Evolutionary conservation across 2,888 invertebrate species (phyloP), one percentile per base, ranked within the genome.

Genomic region (Thecocarcelia acutangulata): DNA sequence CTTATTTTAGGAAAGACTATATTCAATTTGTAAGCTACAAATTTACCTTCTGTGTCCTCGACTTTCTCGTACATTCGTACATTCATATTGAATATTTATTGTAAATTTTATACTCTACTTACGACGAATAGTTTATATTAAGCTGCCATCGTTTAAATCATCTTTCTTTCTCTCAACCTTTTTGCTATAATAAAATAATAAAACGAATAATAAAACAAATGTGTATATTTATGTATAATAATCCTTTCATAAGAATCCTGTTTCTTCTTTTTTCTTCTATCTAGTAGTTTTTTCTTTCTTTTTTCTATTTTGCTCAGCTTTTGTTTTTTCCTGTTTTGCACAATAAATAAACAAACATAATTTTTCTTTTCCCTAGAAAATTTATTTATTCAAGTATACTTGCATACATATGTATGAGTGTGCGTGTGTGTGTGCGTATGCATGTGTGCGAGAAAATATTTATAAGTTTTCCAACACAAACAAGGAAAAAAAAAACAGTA

Each of bases 341-440:
- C 73, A 69, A 77, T 73, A 69, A 81, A 77, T 74, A 81, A 81
- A 77, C 77, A 81, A 73, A 69, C 69, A 73, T 72, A 63, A 69
- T 73, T 64, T 77, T 72, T 42, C 63, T 44, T 78, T 63, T 54
- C 42, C 44, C 48, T 11, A 21, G 11, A 56, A 70, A 15, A 21
- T n/a, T n/a, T 33, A 61, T 61, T 63, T 42, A 61, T 72, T n/a
- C 19, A 11, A 2, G 40, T n/a, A 1, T 46, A 11, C 15, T n/a
- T 44, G 37, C 9, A 37, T 56, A 2, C 61, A 19, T 33, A 9
- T 4, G 40, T n/a, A 1, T 46, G n/a, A 21, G 37, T 44, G 37
- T n/a, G 46, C 46, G 4, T 37, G 13, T 12, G 15, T 33, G 15
- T 64, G 28, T 50, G 4, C 21, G 13, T 12, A 12, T 33, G 15